These are phyloP conservation scores for Callopanchax toddi DNA, from an alignment of 2,113 vertebrate genomes.

Conservation along the genomic window DNA sequence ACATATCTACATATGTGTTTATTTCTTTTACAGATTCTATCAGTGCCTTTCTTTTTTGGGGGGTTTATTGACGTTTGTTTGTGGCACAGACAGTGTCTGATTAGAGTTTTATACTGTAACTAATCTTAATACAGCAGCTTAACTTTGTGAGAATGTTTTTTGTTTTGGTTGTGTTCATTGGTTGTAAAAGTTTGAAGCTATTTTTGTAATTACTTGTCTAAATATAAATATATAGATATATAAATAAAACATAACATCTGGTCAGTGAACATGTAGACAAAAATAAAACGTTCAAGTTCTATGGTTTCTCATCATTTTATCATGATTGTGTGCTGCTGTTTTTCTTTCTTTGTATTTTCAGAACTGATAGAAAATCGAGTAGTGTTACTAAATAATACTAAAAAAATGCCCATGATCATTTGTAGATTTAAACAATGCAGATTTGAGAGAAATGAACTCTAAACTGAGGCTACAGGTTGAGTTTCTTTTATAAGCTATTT, in stretches of 20 bases:
- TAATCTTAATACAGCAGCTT: conserved; percentile 54
- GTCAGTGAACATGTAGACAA: conserved; percentile 69
- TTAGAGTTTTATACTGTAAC: conserved; percentile 54
- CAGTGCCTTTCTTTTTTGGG: conserved; percentile 45
- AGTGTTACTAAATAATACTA: too few species aligned
- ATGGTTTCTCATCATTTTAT: conserved; percentile 50
- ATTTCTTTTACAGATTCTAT: conserved; percentile 71
- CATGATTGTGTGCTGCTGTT: conserved; percentile 10
- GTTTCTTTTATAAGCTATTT: too few species aligned
- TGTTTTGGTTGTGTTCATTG: conserved; percentile 66
- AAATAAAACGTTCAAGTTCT: conserved; percentile 61
- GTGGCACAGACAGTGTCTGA: conserved; percentile 32
- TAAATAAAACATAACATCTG: conserved; percentile 58
- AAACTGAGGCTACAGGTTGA: too few species aligned
- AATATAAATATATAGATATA: conserved; percentile 36
- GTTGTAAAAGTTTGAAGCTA: conserved; percentile 78
- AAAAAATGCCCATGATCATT: too few species aligned
- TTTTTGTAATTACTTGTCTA: conserved; percentile 78
- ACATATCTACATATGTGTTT: conserved; percentile 49
- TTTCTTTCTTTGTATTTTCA: too few species aligned
- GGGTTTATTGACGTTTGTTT: conserved; percentile 23
- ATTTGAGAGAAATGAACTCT: too few species aligned
- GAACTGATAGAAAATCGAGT: too few species aligned
- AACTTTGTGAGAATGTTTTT: conserved; percentile 53
- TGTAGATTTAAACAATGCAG: too few species aligned